These are phyloP conservation scores for Molossus molossus DNA, from an alignment of 2,797 vertebrate genomes.

Conservation along the genomic window DNA sequence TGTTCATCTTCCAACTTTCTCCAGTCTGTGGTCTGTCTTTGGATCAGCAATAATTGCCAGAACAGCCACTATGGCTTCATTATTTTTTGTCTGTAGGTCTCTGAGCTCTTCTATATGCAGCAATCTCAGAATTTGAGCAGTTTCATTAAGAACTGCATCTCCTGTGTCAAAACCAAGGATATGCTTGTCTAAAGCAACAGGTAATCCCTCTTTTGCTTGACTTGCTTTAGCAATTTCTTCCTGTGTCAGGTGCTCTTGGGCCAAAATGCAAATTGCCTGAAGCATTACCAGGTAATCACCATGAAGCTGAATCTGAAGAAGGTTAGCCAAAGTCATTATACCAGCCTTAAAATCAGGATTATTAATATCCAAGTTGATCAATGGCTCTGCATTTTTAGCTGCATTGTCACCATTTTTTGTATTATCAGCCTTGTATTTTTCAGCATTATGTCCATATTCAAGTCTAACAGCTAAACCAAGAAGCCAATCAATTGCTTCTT, in stretches of 20 bases:
- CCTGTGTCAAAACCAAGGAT: slow-evolving; percentile 98
- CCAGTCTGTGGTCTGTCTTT: slow-evolving; percentile 98
- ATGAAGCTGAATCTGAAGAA: too few relatives aligned
- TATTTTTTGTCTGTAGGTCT: slow-evolving; percentile 98
- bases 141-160: slow-evolving; percentile 98
- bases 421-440: too few relatives aligned
- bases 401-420: too few relatives aligned
- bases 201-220: slow-evolving; percentile 96
- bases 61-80: slow-evolving; percentile 98
- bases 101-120: slow-evolving; percentile 98
- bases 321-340: too few relatives aligned
- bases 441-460: too few relatives aligned
- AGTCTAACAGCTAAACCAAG: too few relatives aligned
- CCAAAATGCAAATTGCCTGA: slow-evolving; percentile 97
- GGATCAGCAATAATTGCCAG: slow-evolving; percentile 99
- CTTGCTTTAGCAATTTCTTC: slow-evolving; percentile 96
- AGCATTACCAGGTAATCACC: too few relatives aligned
- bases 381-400: too few relatives aligned
- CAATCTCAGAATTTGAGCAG: slow-evolving; percentile 96
- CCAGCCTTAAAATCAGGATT: too few relatives aligned
- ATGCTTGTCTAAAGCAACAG: slow-evolving; percentile 97
- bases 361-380: too few relatives aligned
- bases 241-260: slow-evolving; percentile 96
- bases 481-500: too few relatives aligned
- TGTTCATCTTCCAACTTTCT: slow-evolving; percentile 97